Evolutionary conservation across 2,888 invertebrate genomes (phyloP), one percentile per base, ranked within the genome.

Genomic region (Dioctria rufipes): DNA sequence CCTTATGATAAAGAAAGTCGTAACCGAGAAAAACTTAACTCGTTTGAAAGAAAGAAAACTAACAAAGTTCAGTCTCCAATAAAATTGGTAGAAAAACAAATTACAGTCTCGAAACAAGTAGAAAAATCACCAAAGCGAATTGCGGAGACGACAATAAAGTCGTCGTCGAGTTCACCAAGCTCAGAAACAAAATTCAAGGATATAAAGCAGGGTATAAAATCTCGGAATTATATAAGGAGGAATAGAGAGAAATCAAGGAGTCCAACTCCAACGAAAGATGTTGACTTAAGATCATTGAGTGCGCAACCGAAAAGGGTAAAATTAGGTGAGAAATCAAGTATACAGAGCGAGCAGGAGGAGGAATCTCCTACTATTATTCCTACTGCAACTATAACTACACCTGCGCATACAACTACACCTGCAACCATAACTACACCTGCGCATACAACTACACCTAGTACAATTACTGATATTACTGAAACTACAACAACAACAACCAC

Each of bases 151-250:
- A 49, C 42, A 46, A 25, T 25, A 25, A 25, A 25, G 25, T 66
- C 49, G 25, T 78, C 71, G 25, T 39, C 73, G 43, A 13, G n/a
- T 13, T 71, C 81, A 4, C 66, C 81, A 42, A 77, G 40, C 63
- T n/a, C 63, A 63, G 13, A 11, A 40, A 61, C 73, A 5, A 81
- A 63, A 40, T 92, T 92, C 88, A 92, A 92, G 87, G 92, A 91
- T 85, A 88, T 92, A 60, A 91, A 91, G 86, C 90, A 78, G n/a
- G 43, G 90, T 84, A 89, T 90, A 86, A 92, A 91, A 88, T 91
- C 91, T 85, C 90, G 93, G 80, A 92, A 92, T 87, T 94, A 94
- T 90, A 91, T 93, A 86, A 90, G 93, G 80, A 90, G 93, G 80
- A 93, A 93, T 87, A 90, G 91, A 83, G 91, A 92, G 83, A 90